Evolutionary conservation across 53 echinoderm and acorn worm species (phyloP).

Genomic region (Mesocentrotus franciscanus): DNA sequence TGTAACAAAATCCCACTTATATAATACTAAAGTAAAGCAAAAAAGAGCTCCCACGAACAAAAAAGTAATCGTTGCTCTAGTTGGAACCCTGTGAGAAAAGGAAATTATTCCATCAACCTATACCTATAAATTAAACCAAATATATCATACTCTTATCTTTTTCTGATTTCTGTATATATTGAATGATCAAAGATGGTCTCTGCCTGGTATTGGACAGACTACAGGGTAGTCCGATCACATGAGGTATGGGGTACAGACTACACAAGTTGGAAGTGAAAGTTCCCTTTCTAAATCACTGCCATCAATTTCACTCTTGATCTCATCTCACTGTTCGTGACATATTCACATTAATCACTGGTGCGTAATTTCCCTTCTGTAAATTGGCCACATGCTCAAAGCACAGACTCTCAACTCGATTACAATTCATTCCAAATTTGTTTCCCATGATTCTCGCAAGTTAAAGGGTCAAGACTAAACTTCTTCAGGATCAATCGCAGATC

Average conservation of each 20-base stretch:
- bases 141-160: too few species aligned
- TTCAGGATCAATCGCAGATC: background rate
- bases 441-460: background rate
- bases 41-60: too few species aligned
- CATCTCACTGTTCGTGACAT: conserved; percentile 46
- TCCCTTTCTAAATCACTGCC: conserved; percentile 32
- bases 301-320: conserved; percentile 33
- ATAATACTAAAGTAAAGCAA: too few species aligned
- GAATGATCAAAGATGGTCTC: background rate
- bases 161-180: too few species aligned
- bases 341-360: conserved; percentile 41
- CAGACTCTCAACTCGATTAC: background rate
- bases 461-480: conserved; percentile 16
- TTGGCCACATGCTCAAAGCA: conserved; percentile 23
- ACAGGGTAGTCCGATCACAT: background rate
- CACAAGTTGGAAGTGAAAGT: conserved; percentile 5
- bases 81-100: too few species aligned
- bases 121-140: too few species aligned
- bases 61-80: too few species aligned
- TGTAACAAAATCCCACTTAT: too few species aligned
- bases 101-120: too few species aligned
- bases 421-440: conserved; percentile 33
- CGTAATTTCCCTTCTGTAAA: conserved; percentile 51
- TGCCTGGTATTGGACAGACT: background rate
- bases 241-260: background rate